A percentile compares a stretch with the other conserved stretches of the same genome.
Conservation (phyloP, 2,888 invertebrate genomes). For the Altica lythri region DNA sequence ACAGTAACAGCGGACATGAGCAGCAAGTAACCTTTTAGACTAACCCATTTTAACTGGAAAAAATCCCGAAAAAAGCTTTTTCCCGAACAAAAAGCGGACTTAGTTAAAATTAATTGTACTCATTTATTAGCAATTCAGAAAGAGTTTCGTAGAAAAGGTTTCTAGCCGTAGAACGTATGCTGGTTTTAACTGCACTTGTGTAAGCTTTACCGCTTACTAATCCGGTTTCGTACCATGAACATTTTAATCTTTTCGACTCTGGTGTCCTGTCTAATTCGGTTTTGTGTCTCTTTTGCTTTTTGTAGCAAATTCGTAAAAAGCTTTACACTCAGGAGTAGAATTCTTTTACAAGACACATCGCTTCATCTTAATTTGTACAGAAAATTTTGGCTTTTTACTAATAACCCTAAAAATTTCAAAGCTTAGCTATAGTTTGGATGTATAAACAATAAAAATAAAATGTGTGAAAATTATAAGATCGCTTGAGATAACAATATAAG, state of each 20-base stretch:
- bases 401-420: no score
- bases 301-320: no score
- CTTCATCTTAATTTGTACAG: no score
- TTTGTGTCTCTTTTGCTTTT: no score
- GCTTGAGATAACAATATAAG: no score
- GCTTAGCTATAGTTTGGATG: no score
- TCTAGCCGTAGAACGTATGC: not conserved
- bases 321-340: no score
- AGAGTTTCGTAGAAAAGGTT: conserved; percentile 12
- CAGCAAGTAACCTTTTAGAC: conserved; percentile 22
- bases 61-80: conserved; percentile 28
- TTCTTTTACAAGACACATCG: no score
- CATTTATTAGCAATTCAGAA: conserved; percentile 29
- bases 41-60: conserved; percentile 22
- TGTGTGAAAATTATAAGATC: no score
- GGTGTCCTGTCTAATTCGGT: not conserved
- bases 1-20: conserved; percentile 20
- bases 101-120: conserved; percentile 30
- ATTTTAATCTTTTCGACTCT: not conserved
- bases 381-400: no score
- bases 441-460: no score
- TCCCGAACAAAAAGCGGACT: conserved; percentile 24
- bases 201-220: conserved; percentile 5
- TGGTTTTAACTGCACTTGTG: not conserved
- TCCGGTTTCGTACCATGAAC: not conserved